Evolutionary conservation across 2,888 invertebrate species (phyloP).

Genomic region (Rhagophthalmus giganteus): DNA sequence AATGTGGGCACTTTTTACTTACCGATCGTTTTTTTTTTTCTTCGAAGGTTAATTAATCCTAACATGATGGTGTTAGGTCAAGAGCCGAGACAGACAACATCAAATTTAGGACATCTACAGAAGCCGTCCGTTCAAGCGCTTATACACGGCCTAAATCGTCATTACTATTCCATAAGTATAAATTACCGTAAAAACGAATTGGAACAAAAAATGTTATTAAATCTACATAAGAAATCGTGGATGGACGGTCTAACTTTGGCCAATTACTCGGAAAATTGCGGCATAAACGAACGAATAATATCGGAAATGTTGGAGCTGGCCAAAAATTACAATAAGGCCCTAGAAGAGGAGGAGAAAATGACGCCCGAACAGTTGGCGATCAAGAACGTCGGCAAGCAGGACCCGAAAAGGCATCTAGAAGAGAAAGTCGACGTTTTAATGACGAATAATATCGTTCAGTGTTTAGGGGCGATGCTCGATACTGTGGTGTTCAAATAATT

Average conservation of each 20-base stretch:
- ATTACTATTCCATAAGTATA: slow-evolving; percentile 99
- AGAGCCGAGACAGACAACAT: slow-evolving; percentile 98
- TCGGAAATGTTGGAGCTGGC: slow-evolving; percentile 96
- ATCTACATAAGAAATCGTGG: slow-evolving; percentile 98
- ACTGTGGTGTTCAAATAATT: slow-evolving; percentile 84
- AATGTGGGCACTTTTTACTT: background rate
- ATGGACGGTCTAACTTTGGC: slow-evolving; percentile 92
- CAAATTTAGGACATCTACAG: slow-evolving; percentile 96
- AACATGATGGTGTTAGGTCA: slow-evolving; percentile 99
- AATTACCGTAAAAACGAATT: slow-evolving; percentile 98
- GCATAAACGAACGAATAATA: slow-evolving; percentile 90
- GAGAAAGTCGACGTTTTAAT: slow-evolving; percentile 97
- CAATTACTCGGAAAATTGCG: slow-evolving; percentile 91
- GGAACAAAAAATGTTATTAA: slow-evolving; percentile 98
- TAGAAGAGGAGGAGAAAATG: slow-evolving; percentile 99
- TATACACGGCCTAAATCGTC: slow-evolving; percentile 97
- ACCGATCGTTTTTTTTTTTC: slow-evolving; percentile 1
- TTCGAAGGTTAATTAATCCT: slow-evolving; percentile 87
- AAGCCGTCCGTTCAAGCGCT: slow-evolving; percentile 99
- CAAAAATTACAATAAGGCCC: slow-evolving; percentile 86
- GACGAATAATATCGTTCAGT: slow-evolving; percentile 97
- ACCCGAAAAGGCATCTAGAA: slow-evolving; percentile 98
- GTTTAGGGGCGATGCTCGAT: slow-evolving; percentile 95
- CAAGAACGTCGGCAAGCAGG: slow-evolving; percentile 98
- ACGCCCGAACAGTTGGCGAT: slow-evolving; percentile 98